A percentile compares a stretch with the other conserved stretches of the same genome.
These are phyloP conservation scores for Triops longicaudatus DNA, from an alignment of 1,140 invertebrate species.

Conservation along the genomic window DNA sequence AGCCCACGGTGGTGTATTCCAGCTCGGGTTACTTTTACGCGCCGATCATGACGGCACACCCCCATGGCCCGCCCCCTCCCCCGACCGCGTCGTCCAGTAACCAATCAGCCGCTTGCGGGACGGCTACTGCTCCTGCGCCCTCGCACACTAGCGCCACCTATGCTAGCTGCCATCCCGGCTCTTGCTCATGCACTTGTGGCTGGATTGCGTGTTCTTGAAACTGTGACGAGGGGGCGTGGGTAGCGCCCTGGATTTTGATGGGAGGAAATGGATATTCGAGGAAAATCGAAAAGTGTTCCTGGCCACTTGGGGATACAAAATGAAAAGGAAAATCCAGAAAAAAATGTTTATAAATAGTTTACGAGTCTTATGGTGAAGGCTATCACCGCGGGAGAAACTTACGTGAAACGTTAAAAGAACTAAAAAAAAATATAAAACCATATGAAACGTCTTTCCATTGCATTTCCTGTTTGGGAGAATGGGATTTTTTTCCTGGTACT, in stretches of 20 bases:
- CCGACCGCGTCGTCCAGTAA: not conserved
- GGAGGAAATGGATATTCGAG: not conserved
- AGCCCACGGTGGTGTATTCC: slow-evolving; percentile 28
- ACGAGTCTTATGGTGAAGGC: slow-evolving; percentile 3
- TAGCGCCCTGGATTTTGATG: not conserved
- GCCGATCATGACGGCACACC: not conserved
- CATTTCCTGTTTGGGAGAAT: not conserved
- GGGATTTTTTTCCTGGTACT: not conserved
- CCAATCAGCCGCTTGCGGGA: not conserved
- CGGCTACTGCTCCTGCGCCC: not conserved
- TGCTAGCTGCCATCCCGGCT: slow-evolving; percentile 22
- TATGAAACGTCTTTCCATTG: not conserved
- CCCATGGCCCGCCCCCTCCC: not conserved
- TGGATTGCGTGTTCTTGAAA: slow-evolving; percentile 28
- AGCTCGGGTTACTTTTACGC: slow-evolving; percentile 28
- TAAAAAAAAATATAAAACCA: not conserved
- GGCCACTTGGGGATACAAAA: not conserved
- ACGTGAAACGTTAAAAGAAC: not conserved
- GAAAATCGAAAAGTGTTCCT: slow-evolving; percentile 20
- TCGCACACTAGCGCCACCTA: not conserved
- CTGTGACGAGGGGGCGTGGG: too few relatives aligned
- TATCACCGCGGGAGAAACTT: not conserved
- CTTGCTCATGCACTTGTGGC: slow-evolving; percentile 24
- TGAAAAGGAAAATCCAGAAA: not conserved
- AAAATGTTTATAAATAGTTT: slow-evolving; percentile 20